Conservation (phyloP, 1,140 invertebrate genomes). For the Diachasmimorpha longicaudata region DNA sequence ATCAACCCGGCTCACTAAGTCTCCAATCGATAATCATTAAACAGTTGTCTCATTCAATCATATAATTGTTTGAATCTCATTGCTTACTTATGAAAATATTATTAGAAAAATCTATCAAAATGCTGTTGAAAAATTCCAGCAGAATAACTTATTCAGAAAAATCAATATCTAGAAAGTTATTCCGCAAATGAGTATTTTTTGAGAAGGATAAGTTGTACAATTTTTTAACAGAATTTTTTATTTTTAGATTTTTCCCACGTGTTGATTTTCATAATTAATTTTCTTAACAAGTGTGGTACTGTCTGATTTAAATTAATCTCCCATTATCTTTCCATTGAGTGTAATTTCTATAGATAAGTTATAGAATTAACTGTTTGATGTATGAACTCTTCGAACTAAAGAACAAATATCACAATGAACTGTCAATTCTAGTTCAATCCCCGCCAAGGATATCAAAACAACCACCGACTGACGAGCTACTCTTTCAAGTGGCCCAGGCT, state of each 20-base stretch:
- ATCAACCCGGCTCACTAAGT: conserved; percentile 9
- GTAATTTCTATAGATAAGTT: background rate
- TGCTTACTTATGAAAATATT: background rate
- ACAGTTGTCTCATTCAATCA: background rate
- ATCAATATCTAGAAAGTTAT: too few species aligned
- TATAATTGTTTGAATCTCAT: background rate
- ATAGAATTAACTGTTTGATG: background rate
- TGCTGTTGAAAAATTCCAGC: too few species aligned
- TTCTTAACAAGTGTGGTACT: background rate
- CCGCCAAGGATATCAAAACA: conserved; percentile 90
- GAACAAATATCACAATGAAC: conserved; percentile 17
- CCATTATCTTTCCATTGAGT: conserved; percentile 14
- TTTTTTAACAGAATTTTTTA: too few species aligned
- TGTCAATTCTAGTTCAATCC: conserved; percentile 72
- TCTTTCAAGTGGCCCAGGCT: conserved; percentile 85
- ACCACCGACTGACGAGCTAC: conserved; percentile 85
- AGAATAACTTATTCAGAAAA: too few species aligned
- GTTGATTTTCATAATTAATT: background rate
- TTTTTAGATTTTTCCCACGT: too few species aligned
- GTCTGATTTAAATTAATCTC: background rate
- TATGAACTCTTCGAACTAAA: background rate
- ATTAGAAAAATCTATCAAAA: too few species aligned
- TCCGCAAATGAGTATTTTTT: too few species aligned
- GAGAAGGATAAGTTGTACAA: too few species aligned
- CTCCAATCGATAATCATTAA: background rate